These are phyloP conservation scores for Serranochromis macrocephalus DNA, from an alignment of 2,113 vertebrate species.

Conservation along the genomic window DNA sequence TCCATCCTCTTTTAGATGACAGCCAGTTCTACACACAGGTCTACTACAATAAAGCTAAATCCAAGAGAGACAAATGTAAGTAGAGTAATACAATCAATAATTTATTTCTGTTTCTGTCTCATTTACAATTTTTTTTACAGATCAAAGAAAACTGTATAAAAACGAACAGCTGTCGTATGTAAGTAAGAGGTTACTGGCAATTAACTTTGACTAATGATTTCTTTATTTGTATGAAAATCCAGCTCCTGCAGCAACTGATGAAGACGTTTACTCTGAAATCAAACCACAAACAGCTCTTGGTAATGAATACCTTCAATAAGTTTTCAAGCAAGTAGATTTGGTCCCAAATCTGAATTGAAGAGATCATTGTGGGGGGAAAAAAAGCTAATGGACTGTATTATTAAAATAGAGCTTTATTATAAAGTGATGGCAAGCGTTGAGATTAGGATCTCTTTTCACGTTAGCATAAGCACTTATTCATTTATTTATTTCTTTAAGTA, in stretches of 20 bases:
- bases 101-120: not conserved
- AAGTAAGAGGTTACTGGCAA: not conserved
- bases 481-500: not conserved
- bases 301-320: not conserved
- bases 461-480: not conserved
- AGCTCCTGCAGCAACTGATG: not conserved
- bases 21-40: not conserved
- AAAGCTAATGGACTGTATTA: not conserved
- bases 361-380: fast-evolving
- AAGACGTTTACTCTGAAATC: fast-evolving
- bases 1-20: not conserved
- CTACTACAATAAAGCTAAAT: not conserved
- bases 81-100: not conserved
- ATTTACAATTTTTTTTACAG: not conserved
- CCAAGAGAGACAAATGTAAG: not conserved
- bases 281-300: not conserved
- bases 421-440: not conserved
- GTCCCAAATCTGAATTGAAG: not conserved
- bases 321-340: not conserved
- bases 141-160: not conserved
- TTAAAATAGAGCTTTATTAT: not conserved
- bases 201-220: not conserved
- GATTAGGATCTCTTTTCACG: not conserved
- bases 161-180: not conserved
- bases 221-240: not conserved